These are phyloP conservation scores for Rhinoraja longicauda DNA, from an alignment of 2,797 vertebrate species.

Conservation along the genomic window DNA sequence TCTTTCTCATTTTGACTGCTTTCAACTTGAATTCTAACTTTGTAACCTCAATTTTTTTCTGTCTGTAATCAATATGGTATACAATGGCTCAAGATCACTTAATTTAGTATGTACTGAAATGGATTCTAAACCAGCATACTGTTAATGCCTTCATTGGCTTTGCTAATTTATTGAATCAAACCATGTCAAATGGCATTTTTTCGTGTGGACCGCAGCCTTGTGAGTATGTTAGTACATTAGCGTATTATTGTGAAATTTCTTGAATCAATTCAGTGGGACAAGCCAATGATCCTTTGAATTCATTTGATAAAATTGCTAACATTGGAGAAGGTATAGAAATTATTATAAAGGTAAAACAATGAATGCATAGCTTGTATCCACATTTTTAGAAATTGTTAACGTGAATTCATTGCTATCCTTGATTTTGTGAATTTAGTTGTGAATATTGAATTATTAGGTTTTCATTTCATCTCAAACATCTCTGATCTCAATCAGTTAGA, in stretches of 20 bases:
- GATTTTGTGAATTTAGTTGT: no score
- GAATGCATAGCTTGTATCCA: not conserved
- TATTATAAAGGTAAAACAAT: not conserved
- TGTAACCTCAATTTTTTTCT: not conserved
- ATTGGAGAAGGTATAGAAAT: not conserved
- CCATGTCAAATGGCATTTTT: constrained; percentile 93
- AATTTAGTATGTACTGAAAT: not conserved
- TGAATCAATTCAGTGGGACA: not conserved
- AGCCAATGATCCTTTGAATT: not conserved
- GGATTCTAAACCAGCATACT: constrained; percentile 78
- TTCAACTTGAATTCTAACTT: not conserved
- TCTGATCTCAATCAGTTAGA: no score
- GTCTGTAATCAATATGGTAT: no score
- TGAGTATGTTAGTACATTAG: constrained; percentile 55
- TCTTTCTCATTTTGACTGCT: not conserved
- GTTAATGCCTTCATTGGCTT: constrained; percentile 90
- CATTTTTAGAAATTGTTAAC: not conserved
- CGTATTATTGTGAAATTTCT: not conserved
- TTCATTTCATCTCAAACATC: no score
- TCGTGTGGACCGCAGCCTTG: constrained; percentile 90
- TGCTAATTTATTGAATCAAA: constrained; percentile 86
- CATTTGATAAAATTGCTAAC: not conserved
- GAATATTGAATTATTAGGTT: no score
- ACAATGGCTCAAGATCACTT: not conserved
- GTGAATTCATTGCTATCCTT: not conserved